Evolutionary conservation across 2,113 vertebrate species (phyloP), one percentile per base, ranked within the genome.

Genomic region (Sylvia atricapilla): DNA sequence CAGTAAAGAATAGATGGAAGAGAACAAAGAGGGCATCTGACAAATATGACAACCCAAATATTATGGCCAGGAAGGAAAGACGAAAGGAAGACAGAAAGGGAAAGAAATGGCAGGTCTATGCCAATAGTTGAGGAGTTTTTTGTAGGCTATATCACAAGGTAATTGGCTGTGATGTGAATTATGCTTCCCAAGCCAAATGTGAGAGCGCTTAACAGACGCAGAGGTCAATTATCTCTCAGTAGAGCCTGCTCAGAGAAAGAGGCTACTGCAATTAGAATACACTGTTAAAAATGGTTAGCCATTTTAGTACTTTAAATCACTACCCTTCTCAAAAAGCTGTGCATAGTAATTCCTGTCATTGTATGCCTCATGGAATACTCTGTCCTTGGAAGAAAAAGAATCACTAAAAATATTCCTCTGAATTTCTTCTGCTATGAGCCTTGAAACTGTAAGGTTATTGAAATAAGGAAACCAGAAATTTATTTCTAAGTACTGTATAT

Each of bases 201-300:
- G 80, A 95, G 83, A 91, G 94, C 74, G 89, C 82, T 96, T 94
- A 95, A 95, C 82, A 88, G 87, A 94, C 6, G 1, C 87, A 96
- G 95, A 96, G 96, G 96, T 97, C 95, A 97, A 97, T 97, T 96
- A 96, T 96, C 87, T 96, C 90, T 94, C 93, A 93, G 92, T 56
- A 95, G 78, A 90, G 84, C 79, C 87, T 90, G 95, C 77, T 93
- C 66, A 94, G 87, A 93, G 86, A 94, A 94, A 95, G 83, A 95
- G 77, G 83, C 87, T 96, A 92, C 63, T 88, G 89, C 89, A 96
- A 91, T 96, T 97, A 97, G 79, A 93, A 91, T 63, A 90, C 56
- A 84, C 90, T 92, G 83, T 88, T 95, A 87, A 92, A 95, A 95
- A 91, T 79, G 72, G 49, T 92, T 95, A 90, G 86, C 79, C 76